Evolutionary conservation across 2,888 invertebrate genomes (phyloP).

Genomic region (Cephus nigrinus): DNA sequence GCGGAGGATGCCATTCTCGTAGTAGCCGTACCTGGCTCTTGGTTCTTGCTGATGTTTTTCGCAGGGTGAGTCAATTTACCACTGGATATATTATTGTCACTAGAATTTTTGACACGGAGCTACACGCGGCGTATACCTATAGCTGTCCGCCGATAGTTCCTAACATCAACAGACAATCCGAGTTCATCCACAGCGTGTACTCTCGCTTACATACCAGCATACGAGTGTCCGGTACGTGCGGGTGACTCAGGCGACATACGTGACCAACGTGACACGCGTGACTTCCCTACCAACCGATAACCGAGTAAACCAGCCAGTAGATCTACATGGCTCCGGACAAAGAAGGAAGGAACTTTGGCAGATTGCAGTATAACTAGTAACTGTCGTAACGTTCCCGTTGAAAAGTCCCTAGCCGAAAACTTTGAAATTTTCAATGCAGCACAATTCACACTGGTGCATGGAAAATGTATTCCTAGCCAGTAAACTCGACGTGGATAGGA

Average conservation of each 20-base stretch:
- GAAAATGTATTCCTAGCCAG: neutral
- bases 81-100: neutral
- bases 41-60: conserved; percentile 98
- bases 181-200: neutral
- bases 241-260: neutral
- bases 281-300: neutral
- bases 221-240: neutral
- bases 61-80: conserved; percentile 80
- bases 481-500: neutral
- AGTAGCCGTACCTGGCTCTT: conserved; percentile 93
- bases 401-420: neutral
- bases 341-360: neutral
- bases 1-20: conserved; percentile 93
- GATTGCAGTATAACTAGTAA: neutral
- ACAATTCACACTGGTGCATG: neutral
- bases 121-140: neutral
- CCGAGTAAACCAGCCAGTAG: neutral
- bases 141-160: neutral
- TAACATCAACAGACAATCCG: neutral
- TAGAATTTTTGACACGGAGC: neutral
- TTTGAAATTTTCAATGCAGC: neutral
- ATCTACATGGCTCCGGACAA: neutral
- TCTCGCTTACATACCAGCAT: neutral
- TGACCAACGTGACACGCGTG: neutral
- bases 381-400: neutral